Conservation (phyloP, 2,113 vertebrate genomes). For the chimpanzee (Pan troglodytes) region NHGRI_mPanTro3-v2.1_pri NC_072410.2:19897001-19897500, state of each 20-base stretch:
- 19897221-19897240: conserved; percentile 85
- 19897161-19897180: conserved; percentile 82
- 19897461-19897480: conserved; percentile 99
- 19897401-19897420: conserved; percentile 99
- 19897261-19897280: conserved; percentile 92
- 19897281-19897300: conserved; percentile 99
- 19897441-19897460: conserved; percentile 99
- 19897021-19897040: conserved; percentile 66
- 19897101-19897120: conserved; percentile 48
- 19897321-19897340: conserved; percentile 99
- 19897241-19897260: conserved; percentile 90
- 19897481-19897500: conserved; percentile 97
- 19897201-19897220: conserved; percentile 79
- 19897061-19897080: background rate
- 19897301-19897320: conserved; percentile 99
- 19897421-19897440: conserved; percentile 99
- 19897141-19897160: conserved; percentile 78
- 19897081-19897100: conserved; percentile 58
- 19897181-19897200: conserved; percentile 77
- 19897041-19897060: conserved; percentile 58
- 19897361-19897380: conserved; percentile 99
- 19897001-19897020: conserved; percentile 77
- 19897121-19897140: conserved; percentile 72
- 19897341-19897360: conserved; percentile 99
- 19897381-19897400: conserved; percentile 99